These are phyloP conservation scores for Cataglyphis altisquamis DNA, from an alignment of 2,888 invertebrate genomes.

Conservation along the genomic window DNA sequence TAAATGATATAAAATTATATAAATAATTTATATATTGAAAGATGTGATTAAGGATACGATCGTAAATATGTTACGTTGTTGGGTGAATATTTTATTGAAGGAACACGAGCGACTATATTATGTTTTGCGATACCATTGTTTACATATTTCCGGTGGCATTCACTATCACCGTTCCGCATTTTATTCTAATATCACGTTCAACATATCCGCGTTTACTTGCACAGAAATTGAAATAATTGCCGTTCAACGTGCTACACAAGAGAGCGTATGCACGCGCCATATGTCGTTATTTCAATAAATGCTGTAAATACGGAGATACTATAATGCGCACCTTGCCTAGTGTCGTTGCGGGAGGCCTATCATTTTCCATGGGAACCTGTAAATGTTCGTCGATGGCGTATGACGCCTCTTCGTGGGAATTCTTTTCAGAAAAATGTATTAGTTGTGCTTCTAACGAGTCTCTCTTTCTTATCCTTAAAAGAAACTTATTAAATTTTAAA, in stretches of 20 bases:
- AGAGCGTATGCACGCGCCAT: slow-evolving; percentile 45
- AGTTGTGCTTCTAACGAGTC: neutral
- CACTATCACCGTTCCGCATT: slow-evolving; percentile 9
- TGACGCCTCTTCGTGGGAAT: slow-evolving; percentile 73
- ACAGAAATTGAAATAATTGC: slow-evolving; percentile 43
- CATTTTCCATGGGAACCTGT: slow-evolving; percentile 77
- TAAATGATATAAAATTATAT: slow-evolving; percentile 23
- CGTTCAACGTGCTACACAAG: neutral
- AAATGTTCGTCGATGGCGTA: slow-evolving; percentile 67
- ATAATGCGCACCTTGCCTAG: slow-evolving; percentile 65
- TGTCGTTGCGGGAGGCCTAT: slow-evolving; percentile 76
- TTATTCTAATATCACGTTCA: slow-evolving; percentile 49
- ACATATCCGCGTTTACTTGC: slow-evolving; percentile 35
- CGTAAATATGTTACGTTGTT: slow-evolving; percentile 32
- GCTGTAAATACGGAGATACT: slow-evolving; percentile 72
- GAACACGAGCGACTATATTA: neutral
- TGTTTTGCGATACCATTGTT: neutral
- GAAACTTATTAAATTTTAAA: neutral
- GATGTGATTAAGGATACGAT: neutral
- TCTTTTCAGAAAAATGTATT: slow-evolving; percentile 21
- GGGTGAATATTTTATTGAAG: slow-evolving; percentile 31
- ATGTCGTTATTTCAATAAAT: slow-evolving; percentile 66
- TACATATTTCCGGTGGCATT: slow-evolving; percentile 31
- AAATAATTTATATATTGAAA: neutral
- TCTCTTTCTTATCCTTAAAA: neutral